Evolutionary conservation across 1,140 invertebrate genomes (phyloP), one percentile per base, ranked within the genome.

Genomic region (Glossosoma conforme): DNA sequence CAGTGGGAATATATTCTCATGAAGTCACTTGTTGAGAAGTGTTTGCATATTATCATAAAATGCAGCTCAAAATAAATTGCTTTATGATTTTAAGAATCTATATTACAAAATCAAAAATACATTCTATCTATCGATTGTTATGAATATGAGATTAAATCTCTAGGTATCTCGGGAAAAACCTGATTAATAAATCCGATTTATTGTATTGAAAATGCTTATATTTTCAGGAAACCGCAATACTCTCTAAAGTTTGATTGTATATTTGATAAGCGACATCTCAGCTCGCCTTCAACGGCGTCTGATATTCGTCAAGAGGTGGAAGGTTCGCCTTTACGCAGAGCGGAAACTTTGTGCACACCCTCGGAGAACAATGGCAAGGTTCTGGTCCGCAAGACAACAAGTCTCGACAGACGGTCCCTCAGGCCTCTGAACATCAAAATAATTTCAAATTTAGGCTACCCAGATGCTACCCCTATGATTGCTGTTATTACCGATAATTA

Each of bases 231-330:
- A 24, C 22, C 14, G 15, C 38, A 52, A 6, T 30, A 45, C 13
- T 45, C 50, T 10, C n/a, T 45, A 21, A 52, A 52, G 18, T 58
- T 58, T 43, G 42, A 54, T 35, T 58, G 56, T 19, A n/a, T 50
- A 42, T 58, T 53, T 44, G 38, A 53, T 17, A 42, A 22, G 36
- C 10, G 8, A 6, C 18, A 35, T 13, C 13, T 35, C 14, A 44
- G 18, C 8, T 44, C 41, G 11, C 45, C 45, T 6, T 28, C 38
- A 17, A 36, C 36, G 10, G 9, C 24, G 14, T 8, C 36, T 3
- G 32, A 46, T 10, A 22, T 32, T 19, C 20, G 36, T 10, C 21
- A 32, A 33, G 11, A 25, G 1, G 25, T 21, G 9, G 15, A 9
- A 3, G 36, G 36, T 8, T 33, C 40, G 0, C 33, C 48, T 3